A percentile compares a stretch with the other conserved stretches of the same genome.
phyloP scores from a whole-genome alignment of 2,797 vertebrate genomes.

The Oreochromis grahami region DNA sequence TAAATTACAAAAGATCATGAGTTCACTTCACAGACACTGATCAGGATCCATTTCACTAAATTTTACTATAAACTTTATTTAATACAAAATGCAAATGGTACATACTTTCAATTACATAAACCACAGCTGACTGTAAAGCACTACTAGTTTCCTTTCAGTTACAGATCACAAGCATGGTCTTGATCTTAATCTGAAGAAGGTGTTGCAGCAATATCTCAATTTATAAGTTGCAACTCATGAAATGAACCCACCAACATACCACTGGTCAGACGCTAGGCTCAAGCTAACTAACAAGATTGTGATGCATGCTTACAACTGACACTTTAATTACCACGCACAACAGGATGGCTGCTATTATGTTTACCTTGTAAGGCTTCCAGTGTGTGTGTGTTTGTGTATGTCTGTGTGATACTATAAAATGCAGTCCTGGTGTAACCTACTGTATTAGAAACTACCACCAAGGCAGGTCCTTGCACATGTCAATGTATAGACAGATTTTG shows the following conservation, averaged over 20 bases:
- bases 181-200: not conserved
- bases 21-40: not conserved
- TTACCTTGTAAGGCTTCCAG: not conserved
- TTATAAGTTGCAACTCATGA: not conserved
- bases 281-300: not conserved
- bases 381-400: not conserved
- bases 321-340: not conserved
- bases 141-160: not conserved
- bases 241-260: not conserved
- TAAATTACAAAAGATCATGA: not conserved
- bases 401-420: not conserved
- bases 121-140: not conserved
- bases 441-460: not conserved
- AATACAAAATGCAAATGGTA: not conserved
- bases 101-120: not conserved
- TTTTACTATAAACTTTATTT: not conserved
- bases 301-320: not conserved
- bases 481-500: not conserved
- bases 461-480: not conserved
- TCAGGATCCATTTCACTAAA: not conserved
- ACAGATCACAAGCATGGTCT: not conserved
- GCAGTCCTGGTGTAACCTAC: not conserved
- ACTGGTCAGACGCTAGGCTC: accelerated
- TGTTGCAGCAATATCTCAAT: not conserved
- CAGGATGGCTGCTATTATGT: not conserved